These are phyloP conservation scores for Hycleus cichorii DNA, from an alignment of 1,140 invertebrate genomes.

Conservation along the genomic window DNA sequence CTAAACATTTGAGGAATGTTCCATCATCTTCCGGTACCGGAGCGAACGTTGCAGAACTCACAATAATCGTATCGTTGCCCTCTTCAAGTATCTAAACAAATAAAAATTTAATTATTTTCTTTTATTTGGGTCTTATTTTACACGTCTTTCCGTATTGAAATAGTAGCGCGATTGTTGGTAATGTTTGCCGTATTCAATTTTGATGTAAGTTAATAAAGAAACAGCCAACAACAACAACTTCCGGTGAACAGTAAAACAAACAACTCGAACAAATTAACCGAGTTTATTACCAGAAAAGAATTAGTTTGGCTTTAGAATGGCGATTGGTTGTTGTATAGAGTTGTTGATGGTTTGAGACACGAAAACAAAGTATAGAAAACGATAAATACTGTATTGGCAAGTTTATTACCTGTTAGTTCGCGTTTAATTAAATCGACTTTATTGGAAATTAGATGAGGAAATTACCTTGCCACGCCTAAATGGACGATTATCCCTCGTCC, in stretches of 20 bases:
- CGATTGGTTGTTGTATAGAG: too few species aligned
- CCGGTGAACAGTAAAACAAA: constrained; percentile 4
- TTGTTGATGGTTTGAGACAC: too few species aligned
- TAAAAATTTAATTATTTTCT: background rate
- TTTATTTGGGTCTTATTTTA: background rate
- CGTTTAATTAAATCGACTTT: too few species aligned
- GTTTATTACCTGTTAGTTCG: too few species aligned
- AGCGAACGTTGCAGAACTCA: constrained; percentile 69
- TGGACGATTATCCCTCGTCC: constrained; percentile 69
- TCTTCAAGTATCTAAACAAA: constrained; percentile 51
- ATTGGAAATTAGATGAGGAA: background rate
- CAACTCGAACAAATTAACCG: constrained; percentile 4
- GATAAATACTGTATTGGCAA: too few species aligned
- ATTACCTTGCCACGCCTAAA: constrained; percentile 64
- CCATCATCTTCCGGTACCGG: constrained; percentile 77
- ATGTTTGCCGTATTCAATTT: too few species aligned
- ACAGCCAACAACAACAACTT: background rate
- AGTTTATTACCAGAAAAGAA: background rate
- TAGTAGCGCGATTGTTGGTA: too few species aligned
- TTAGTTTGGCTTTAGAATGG: too few species aligned
- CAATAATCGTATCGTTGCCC: constrained; percentile 60
- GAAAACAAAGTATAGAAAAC: too few species aligned
- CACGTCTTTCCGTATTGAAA: too few species aligned
- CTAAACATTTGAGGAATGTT: constrained; percentile 73
- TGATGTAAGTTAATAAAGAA: background rate